Evolutionary conservation across 2,888 invertebrate genomes (phyloP).

Genomic region (Mesochorus sp.): DNA sequence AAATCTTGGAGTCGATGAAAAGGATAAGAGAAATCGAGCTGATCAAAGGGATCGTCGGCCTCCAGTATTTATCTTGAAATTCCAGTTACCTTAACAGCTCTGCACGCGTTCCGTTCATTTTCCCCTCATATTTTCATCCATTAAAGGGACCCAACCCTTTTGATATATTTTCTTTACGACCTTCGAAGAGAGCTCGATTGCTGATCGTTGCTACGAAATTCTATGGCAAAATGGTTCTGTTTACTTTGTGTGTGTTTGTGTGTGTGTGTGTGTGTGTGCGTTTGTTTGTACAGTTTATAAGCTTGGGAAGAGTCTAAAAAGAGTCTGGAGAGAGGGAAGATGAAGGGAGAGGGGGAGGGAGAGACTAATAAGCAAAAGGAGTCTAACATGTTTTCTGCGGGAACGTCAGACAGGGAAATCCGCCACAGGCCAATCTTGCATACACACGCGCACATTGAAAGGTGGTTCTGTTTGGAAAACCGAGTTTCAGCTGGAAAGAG

Average conservation of each 20-base stretch:
- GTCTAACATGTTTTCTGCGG: conserved; percentile 6
- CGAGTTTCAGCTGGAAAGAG: background rate
- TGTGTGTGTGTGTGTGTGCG: too few relatives aligned
- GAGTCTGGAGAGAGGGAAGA: too few relatives aligned
- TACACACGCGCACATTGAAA: conserved; percentile 32
- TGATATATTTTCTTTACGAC: too few relatives aligned
- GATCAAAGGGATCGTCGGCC: background rate
- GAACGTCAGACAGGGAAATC: conserved; percentile 6
- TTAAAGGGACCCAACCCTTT: background rate
- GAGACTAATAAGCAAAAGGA: conserved; percentile 37
- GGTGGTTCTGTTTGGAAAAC: conserved; percentile 11
- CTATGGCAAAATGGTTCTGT: conserved; percentile 26
- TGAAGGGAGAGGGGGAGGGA: too few relatives aligned
- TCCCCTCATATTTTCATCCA: background rate
- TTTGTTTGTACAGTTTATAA: conserved; percentile 3
- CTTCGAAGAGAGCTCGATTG: too few relatives aligned
- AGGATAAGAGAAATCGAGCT: background rate
- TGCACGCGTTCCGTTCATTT: background rate
- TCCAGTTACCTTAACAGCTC: background rate
- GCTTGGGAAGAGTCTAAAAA: conserved; percentile 9
- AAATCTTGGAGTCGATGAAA: background rate
- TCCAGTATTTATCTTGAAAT: conserved; percentile 32
- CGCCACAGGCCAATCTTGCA: conserved; percentile 23
- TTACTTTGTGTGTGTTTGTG: conserved; percentile 10
- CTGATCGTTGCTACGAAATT: too few relatives aligned